phyloP scores from a whole-genome alignment of 2,888 invertebrate species.

The Phania funesta region DNA sequence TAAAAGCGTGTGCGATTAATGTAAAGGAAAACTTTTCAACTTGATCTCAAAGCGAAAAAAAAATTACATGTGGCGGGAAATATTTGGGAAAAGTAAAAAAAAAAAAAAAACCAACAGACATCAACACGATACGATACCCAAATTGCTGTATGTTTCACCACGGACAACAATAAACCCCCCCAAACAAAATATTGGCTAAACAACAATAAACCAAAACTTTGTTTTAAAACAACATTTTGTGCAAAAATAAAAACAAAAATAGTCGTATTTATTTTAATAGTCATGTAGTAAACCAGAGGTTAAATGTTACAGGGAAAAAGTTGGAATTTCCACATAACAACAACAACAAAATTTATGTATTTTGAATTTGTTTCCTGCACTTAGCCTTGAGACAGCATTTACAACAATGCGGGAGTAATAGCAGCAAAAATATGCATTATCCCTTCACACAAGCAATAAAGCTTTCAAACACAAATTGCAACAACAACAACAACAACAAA shows the following conservation, averaged over 20 bases:
- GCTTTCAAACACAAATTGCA: not conserved
- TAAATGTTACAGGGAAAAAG: constrained; percentile 59
- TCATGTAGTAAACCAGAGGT: constrained; percentile 66
- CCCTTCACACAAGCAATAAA: not conserved
- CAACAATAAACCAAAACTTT: constrained; percentile 63
- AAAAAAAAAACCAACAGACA: too few species aligned
- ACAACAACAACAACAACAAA: too few species aligned
- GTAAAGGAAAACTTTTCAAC: constrained; percentile 59
- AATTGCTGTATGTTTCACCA: constrained; percentile 1
- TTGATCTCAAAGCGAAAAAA: constrained; percentile 25
- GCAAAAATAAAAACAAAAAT: constrained; percentile 16
- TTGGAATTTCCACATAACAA: constrained; percentile 21
- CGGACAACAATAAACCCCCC: not conserved
- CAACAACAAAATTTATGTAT: not conserved
- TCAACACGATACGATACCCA: not conserved
- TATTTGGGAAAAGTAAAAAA: constrained; percentile 52
- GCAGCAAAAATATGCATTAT: not conserved
- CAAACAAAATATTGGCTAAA: constrained; percentile 43
- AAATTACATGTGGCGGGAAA: constrained; percentile 61
- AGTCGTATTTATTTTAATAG: constrained; percentile 42
- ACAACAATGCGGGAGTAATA: constrained; percentile 29
- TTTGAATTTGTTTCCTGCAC: constrained; percentile 38
- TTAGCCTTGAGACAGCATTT: constrained; percentile 61
- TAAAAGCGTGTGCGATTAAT: constrained; percentile 68
- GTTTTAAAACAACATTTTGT: constrained; percentile 56